These are phyloP conservation scores for Phengaris arion DNA, from an alignment of 2,888 invertebrate species.

Conservation along the genomic window DNA sequence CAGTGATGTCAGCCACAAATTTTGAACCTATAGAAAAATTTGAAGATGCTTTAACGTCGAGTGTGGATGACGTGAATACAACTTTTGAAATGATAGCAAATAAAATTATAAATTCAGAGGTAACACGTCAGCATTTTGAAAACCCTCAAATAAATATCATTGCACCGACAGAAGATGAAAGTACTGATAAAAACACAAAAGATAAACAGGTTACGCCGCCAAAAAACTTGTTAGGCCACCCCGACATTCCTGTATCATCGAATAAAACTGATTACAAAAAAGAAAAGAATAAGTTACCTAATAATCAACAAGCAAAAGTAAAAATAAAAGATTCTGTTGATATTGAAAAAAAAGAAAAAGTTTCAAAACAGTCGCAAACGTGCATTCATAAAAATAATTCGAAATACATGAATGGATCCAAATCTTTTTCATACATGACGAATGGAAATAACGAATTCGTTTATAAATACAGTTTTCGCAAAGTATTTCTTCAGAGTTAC, in stretches of 20 bases:
- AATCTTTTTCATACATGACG: constrained; percentile 55
- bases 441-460: constrained; percentile 81
- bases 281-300: constrained; percentile 71
- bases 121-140: constrained; percentile 41
- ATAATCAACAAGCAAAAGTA: constrained; percentile 61
- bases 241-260: constrained; percentile 77
- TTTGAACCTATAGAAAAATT: constrained; percentile 69
- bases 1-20: constrained; percentile 34
- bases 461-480: constrained; percentile 82
- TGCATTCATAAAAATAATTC: constrained; percentile 49
- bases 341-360: constrained; percentile 49
- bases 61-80: constrained; percentile 65
- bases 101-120: constrained; percentile 46
- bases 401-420: constrained; percentile 47
- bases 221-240: constrained; percentile 79
- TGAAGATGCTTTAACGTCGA: constrained; percentile 70
- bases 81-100: constrained; percentile 67
- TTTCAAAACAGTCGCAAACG: constrained; percentile 61
- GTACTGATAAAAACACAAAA: constrained; percentile 44
- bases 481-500: constrained; percentile 80
- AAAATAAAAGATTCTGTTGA: constrained; percentile 67
- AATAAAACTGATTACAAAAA: constrained; percentile 75
- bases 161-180: constrained; percentile 54
- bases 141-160: constrained; percentile 63
- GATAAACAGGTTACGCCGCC: constrained; percentile 64